These are phyloP conservation scores for Gymnosoma rotundatum DNA, from an alignment of 2,888 invertebrate genomes.

Conservation along the genomic window DNA sequence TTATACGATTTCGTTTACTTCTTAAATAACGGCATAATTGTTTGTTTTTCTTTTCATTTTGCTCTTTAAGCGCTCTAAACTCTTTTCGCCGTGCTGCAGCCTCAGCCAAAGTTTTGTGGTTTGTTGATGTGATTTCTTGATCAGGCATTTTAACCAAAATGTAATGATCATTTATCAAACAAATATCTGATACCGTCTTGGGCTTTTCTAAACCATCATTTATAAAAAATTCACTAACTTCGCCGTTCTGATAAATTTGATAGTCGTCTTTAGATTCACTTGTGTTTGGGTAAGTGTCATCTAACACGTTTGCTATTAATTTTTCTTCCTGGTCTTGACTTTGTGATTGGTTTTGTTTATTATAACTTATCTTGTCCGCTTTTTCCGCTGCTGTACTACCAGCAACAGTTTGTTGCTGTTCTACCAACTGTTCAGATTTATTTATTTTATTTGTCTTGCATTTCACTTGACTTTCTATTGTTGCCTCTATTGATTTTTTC, in stretches of 20 bases:
- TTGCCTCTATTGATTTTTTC: slow-evolving; percentile 46
- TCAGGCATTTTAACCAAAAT: slow-evolving; percentile 79
- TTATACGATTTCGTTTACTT: slow-evolving; percentile 41
- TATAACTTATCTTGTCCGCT: not conserved
- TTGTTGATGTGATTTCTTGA: not conserved
- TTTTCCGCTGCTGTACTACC: slow-evolving; percentile 13
- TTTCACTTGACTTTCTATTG: slow-evolving; percentile 1
- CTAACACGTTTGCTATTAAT: not conserved
- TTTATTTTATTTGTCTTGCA: slow-evolving; percentile 27
- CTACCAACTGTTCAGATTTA: slow-evolving; percentile 32
- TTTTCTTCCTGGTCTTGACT: slow-evolving; percentile 13
- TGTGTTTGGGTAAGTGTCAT: not conserved
- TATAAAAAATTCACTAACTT: slow-evolving; percentile 75
- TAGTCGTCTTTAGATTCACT: slow-evolving; percentile 41
- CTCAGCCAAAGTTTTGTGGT: not conserved
- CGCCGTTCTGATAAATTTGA: slow-evolving; percentile 75
- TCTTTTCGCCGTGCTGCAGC: slow-evolving; percentile 8
- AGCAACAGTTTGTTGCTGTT: slow-evolving; percentile 58
- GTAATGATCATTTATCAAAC: slow-evolving; percentile 78
- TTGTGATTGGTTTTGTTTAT: not conserved
- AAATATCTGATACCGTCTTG: slow-evolving; percentile 77
- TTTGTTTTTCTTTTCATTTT: not conserved
- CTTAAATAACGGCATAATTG: slow-evolving; percentile 51
- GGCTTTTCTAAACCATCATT: slow-evolving; percentile 55
- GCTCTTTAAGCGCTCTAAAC: slow-evolving; percentile 12